Evolutionary conservation across 2,888 invertebrate genomes (phyloP), one percentile per base, ranked within the genome.

Genomic region (Eupeodes latifasciatus): DNA sequence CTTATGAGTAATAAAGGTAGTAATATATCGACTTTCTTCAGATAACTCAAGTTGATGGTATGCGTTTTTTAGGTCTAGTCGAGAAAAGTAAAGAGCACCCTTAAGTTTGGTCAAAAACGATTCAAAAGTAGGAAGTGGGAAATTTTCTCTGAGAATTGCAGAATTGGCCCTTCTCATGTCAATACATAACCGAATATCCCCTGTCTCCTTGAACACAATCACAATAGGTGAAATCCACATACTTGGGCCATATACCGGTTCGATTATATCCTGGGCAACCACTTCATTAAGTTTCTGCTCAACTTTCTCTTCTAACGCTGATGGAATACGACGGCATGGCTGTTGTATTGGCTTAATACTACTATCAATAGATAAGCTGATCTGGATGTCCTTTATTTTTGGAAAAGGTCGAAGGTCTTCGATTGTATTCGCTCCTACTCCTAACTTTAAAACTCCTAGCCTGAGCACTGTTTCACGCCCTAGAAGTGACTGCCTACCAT

Each of bases 181-280:
- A 6, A 59, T 59, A 16, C 40, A 55, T 40, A 69, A 40, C 11
- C 69, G 69, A 69, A 69, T 69, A 69, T 69, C 69, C n/a, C 69
- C 36, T n/a, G 16, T 36, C 10, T 69, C 69, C 14, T 69, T 55
- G 7, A 12, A 67, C 4, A 34, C 51, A 67, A 91, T 81, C 1
- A 91, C 91, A 5, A 92, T 90, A 12, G 91, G 90, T 89, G 92
- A 91, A 81, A 92, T 89, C 91, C 92, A 92, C 53, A 72, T 53
- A 49, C 90, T 90, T 6, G 91, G 91, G 71, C 90, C 91, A 16
- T 88, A 82, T 34, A 92, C 91, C 64, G 84, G 89, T 88, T 92
- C 91, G 36, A 92, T 92, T 44, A 92, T 92, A 61, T 91, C 91
- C n/a, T 49, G 62, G 16, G 87, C 81, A 40, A 90, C 69, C 14